Conservation (phyloP, 2,888 invertebrate species). For the Caenorhabditis wallacei region DNA sequence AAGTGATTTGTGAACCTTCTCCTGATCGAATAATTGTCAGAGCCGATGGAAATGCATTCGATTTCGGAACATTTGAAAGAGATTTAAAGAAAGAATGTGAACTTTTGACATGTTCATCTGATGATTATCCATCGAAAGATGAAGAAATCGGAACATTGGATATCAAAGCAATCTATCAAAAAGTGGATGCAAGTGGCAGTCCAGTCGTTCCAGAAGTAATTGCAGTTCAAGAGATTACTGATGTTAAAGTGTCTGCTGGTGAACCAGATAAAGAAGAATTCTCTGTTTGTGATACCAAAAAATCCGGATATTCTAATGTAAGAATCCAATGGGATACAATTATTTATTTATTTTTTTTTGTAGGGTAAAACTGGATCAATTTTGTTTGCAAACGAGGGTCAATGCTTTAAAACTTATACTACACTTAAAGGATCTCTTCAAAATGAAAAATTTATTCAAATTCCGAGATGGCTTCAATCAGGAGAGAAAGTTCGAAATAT, state of each 20-base stretch:
- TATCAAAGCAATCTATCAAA: background rate
- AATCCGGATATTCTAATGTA: too few species aligned
- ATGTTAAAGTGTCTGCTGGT: too few species aligned
- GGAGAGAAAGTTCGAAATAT: slow-evolving; percentile 13
- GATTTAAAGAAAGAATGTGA: slow-evolving; percentile 45
- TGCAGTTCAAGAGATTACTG: too few species aligned
- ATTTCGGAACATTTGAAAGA: background rate
- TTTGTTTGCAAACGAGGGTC: slow-evolving; percentile 37
- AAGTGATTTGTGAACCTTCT: slow-evolving; percentile 25
- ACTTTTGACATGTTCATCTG: slow-evolving; percentile 12
- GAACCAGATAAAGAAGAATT: too few species aligned
- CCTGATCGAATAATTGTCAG: slow-evolving; percentile 33
- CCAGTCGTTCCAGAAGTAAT: too few species aligned
- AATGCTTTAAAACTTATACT: slow-evolving; percentile 5
- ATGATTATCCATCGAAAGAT: background rate
- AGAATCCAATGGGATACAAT: background rate
- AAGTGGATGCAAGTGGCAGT: too few species aligned
- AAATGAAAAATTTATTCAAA: background rate
- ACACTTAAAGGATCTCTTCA: background rate
- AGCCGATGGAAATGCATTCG: background rate
- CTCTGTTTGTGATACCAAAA: too few species aligned
- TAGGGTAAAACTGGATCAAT: background rate
- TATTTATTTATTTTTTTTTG: background rate
- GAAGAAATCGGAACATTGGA: background rate
- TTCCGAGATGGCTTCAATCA: slow-evolving; percentile 38